These are phyloP conservation scores for Idris sp. DNA, from an alignment of 1,140 invertebrate genomes.

Conservation along the genomic window DNA sequence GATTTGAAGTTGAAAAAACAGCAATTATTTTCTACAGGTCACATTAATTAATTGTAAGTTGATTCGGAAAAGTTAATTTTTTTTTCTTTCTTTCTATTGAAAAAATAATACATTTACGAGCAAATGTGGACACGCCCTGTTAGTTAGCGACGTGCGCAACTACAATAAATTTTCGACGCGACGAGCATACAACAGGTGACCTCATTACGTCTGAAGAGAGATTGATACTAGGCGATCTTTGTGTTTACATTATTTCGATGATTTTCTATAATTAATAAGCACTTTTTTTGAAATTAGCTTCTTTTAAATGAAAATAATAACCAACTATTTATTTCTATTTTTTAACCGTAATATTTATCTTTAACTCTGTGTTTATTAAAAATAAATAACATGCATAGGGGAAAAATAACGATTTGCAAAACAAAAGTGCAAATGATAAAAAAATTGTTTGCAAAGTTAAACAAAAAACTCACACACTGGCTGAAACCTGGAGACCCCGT, in stretches of 20 bases:
- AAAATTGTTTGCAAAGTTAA: constrained; percentile 28
- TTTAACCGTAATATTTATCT: no score
- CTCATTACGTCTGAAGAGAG: constrained; percentile 53
- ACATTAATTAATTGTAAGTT: no score
- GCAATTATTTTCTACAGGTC: no score
- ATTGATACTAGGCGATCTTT: constrained; percentile 44
- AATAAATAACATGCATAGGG: no score
- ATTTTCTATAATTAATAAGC: no score
- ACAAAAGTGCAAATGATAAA: constrained; percentile 13
- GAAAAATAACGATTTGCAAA: constrained; percentile 12
- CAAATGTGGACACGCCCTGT: constrained; percentile 52
- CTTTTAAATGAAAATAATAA: no score
- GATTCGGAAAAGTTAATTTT: no score
- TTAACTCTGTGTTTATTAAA: no score
- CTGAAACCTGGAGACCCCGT: constrained; percentile 86
- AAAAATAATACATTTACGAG: constrained; percentile 28
- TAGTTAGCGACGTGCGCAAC: constrained; percentile 52
- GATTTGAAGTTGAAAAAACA: no score
- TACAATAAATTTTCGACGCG: constrained; percentile 60
- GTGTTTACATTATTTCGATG: constrained; percentile 4
- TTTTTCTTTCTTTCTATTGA: constrained; percentile 7
- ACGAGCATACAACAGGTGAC: constrained; percentile 60
- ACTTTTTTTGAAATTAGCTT: no score
- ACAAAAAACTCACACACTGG: constrained; percentile 84
- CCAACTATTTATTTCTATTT: no score